Conservation (phyloP, 1,140 invertebrate genomes). For the Adoxophyes honmai region DNA sequence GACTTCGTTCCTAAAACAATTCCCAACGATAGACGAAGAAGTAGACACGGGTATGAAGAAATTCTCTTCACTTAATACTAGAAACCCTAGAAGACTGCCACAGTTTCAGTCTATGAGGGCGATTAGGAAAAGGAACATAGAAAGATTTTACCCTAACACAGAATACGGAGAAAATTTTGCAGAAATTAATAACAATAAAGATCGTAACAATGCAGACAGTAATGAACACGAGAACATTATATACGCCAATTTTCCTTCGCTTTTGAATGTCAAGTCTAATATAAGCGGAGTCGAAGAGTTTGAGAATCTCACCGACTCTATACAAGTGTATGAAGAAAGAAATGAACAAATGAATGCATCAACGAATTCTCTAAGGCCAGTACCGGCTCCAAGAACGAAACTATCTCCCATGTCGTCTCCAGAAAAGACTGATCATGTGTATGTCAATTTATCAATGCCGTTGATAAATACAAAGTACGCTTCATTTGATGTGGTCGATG, state of each 20-base stretch:
- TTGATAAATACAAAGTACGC: slow-evolving; percentile 52
- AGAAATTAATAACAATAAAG: slow-evolving; percentile 70
- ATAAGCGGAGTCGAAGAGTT: slow-evolving; percentile 61
- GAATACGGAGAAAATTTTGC: slow-evolving; percentile 69
- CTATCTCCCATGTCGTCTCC: slow-evolving; percentile 49
- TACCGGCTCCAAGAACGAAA: slow-evolving; percentile 67
- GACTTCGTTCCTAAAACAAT: slow-evolving; percentile 59
- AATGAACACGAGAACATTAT: slow-evolving; percentile 54
- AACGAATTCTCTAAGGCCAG: slow-evolving; percentile 50
- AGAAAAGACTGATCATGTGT: slow-evolving; percentile 61
- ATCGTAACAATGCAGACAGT: slow-evolving; percentile 36
- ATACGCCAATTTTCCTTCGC: slow-evolving; percentile 61
- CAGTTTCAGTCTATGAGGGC: slow-evolving; percentile 72
- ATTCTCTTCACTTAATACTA: slow-evolving; percentile 63
- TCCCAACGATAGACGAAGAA: slow-evolving; percentile 67
- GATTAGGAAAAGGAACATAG: slow-evolving; percentile 67
- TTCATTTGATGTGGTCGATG: slow-evolving; percentile 54
- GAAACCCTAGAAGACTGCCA: slow-evolving; percentile 47
- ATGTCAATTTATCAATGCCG: slow-evolving; percentile 69
- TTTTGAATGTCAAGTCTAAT: slow-evolving; percentile 52
- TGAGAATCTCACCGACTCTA: slow-evolving; percentile 75
- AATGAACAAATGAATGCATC: slow-evolving; percentile 38
- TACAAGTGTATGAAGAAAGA: slow-evolving; percentile 66
- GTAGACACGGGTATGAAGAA: slow-evolving; percentile 46
- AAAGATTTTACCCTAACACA: slow-evolving; percentile 71